Conservation (phyloP, 2,888 invertebrate species). For the Acronicta alni region DNA sequence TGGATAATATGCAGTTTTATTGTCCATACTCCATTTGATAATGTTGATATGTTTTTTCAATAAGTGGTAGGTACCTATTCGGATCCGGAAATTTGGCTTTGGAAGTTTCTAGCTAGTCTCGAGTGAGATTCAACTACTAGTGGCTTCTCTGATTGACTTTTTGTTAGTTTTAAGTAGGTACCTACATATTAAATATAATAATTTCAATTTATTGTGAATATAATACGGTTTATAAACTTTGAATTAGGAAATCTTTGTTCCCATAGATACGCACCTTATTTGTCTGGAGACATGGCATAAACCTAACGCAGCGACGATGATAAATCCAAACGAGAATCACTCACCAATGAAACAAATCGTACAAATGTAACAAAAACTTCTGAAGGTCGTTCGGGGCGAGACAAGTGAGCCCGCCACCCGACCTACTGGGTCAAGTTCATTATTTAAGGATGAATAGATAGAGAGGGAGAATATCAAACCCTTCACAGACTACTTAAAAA, state of each 20-base stretch:
- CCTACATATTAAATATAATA: no score
- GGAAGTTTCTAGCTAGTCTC: no score
- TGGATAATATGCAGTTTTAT: no score
- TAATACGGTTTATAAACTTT: no score
- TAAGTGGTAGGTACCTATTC: no score
- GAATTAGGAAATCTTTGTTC: neutral
- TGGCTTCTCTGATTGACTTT: no score
- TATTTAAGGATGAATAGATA: conserved; percentile 69
- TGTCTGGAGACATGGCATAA: neutral
- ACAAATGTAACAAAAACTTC: conserved; percentile 66
- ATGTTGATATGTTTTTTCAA: no score
- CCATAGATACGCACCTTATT: neutral
- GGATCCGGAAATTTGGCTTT: no score
- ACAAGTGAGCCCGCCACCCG: conserved; percentile 60
- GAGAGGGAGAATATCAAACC: conserved; percentile 45
- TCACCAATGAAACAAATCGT: conserved; percentile 41
- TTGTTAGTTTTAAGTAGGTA: no score
- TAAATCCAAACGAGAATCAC: conserved; percentile 12
- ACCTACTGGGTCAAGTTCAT: conserved; percentile 81
- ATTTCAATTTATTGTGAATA: no score
- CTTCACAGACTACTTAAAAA: conserved; percentile 28
- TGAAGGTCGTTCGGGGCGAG: conserved; percentile 68
- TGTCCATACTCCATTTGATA: no score
- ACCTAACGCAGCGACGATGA: conserved; percentile 1
- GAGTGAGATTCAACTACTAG: no score